phyloP scores from a whole-genome alignment of 2,797 vertebrate species.

The Acrocephalus scirpaceus region DNA sequence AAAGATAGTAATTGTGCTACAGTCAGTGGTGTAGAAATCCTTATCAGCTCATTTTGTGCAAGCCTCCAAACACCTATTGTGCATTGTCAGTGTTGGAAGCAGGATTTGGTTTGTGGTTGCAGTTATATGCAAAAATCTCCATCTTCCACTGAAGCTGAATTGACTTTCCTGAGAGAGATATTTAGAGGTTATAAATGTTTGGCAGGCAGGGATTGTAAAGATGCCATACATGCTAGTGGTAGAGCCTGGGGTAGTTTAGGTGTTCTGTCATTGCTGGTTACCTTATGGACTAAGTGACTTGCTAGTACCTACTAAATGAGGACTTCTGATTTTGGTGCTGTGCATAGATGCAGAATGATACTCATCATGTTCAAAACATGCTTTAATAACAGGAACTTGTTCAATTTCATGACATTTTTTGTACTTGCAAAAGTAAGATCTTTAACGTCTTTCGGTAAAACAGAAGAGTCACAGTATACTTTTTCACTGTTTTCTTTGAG shows the following conservation, averaged over 20 bases:
- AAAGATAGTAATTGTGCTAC: background rate
- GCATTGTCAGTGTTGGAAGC: background rate
- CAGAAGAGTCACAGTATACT: background rate
- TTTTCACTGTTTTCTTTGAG: background rate
- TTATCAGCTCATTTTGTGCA: background rate
- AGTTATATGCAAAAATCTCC: background rate
- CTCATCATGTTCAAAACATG: background rate
- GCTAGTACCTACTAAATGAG: background rate
- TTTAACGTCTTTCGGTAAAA: background rate
- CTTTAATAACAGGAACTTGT: background rate
- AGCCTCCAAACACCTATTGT: background rate
- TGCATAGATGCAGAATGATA: background rate
- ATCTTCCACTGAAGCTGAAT: background rate
- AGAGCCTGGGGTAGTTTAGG: background rate
- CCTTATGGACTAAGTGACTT: background rate
- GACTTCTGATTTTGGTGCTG: background rate
- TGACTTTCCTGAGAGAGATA: background rate
- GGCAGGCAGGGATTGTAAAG: background rate
- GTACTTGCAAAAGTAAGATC: background rate
- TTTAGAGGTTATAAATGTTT: background rate
- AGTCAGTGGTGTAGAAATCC: background rate
- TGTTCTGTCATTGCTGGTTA: background rate
- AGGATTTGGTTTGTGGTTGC: constrained; percentile 30
- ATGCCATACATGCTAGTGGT: background rate
- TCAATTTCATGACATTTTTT: background rate